Conservation (phyloP, 2,888 invertebrate species). For the Dexiosoma caninum region DNA sequence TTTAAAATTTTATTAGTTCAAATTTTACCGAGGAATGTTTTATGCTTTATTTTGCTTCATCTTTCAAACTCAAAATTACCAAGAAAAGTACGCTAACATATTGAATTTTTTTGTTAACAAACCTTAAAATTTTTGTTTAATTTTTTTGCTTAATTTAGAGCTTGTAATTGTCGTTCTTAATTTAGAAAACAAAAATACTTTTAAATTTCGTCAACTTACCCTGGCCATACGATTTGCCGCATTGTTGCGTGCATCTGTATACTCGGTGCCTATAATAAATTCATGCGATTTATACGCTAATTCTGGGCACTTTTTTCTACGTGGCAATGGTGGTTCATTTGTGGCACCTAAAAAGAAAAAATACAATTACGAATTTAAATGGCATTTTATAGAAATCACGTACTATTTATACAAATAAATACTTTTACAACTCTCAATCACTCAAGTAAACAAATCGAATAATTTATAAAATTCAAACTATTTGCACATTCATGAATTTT, state of each 20-base stretch:
- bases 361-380: background rate
- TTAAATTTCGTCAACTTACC: conserved; percentile 76
- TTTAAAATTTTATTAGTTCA: too few relatives aligned
- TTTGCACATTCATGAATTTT: background rate
- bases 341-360: conserved; percentile 77
- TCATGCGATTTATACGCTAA: conserved; percentile 92
- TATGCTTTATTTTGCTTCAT: too few relatives aligned
- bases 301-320: conserved; percentile 93
- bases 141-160: too few relatives aligned
- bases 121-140: too few relatives aligned
- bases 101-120: too few relatives aligned
- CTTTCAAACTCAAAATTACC: too few relatives aligned
- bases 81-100: too few relatives aligned
- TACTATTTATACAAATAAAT: too few relatives aligned
- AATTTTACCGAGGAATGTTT: too few relatives aligned
- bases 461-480: background rate
- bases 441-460: background rate
- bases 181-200: too few relatives aligned
- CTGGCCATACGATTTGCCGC: conserved; percentile 77
- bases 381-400: too few relatives aligned
- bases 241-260: conserved; percentile 80
- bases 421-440: too few relatives aligned
- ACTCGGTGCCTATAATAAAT: conserved; percentile 83
- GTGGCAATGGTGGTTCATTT: conserved; percentile 90
- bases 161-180: background rate